Conservation (phyloP, 2,113 vertebrate species). For the Hippocampus guttulatus region DNA sequence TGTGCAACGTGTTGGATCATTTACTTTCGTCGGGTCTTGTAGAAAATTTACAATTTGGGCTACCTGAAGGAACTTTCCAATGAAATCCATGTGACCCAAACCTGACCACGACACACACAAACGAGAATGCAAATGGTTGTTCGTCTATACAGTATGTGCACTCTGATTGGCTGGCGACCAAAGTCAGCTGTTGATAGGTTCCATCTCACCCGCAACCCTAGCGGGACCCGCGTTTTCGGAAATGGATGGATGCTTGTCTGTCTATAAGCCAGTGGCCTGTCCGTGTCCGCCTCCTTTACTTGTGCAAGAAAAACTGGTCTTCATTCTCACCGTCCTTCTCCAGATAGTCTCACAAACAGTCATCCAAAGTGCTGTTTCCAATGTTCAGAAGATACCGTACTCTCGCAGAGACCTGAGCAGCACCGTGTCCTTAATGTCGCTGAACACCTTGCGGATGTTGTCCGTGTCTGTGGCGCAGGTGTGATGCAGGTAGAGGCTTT, state of each 20-base stretch:
- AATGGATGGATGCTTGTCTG: neutral
- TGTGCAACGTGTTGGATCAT: neutral
- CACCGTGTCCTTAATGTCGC: constrained; percentile 80
- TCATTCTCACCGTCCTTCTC: neutral
- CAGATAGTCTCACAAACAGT: neutral
- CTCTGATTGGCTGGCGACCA: neutral
- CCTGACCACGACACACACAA: neutral
- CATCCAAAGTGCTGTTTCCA: neutral
- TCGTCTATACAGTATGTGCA: neutral
- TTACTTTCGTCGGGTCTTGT: neutral
- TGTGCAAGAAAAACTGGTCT: neutral
- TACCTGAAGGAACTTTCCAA: neutral
- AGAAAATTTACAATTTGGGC: neutral
- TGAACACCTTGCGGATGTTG: constrained; percentile 84
- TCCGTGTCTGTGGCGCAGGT: constrained; percentile 89
- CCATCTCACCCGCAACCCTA: neutral
- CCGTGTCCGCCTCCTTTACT: neutral
- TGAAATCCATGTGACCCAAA: neutral
- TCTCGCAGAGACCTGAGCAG: constrained; percentile 73
- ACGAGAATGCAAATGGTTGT: neutral
- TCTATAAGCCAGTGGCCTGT: neutral
- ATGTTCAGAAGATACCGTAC: constrained; percentile 70
- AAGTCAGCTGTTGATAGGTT: neutral
- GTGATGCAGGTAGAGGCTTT: constrained; percentile 80
- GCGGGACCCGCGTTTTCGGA: neutral